phyloP scores from a whole-genome alignment of 37 sponge, comb jelly and placozoan genomes.

The Mnemiopsis leidyi region DNA sequence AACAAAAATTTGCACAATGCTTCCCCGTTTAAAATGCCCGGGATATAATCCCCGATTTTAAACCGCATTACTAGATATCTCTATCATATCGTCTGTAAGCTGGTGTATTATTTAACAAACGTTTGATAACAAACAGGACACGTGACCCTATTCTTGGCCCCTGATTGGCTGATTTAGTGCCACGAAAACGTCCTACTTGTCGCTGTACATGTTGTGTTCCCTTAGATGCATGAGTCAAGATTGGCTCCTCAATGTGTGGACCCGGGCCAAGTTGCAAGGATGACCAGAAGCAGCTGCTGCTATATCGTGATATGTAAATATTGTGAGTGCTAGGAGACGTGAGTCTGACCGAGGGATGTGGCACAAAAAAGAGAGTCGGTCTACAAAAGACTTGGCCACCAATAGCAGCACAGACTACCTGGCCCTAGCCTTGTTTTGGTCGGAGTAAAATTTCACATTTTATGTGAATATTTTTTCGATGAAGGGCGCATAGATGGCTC shows the following conservation, averaged over 20 bases:
- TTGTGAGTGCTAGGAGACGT: background rate
- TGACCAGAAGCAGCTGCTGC: background rate
- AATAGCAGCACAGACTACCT: background rate
- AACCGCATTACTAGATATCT: background rate
- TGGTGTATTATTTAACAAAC: background rate
- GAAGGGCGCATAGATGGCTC: background rate
- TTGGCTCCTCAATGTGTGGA: background rate
- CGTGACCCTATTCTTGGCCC: background rate
- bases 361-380: background rate
- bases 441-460: background rate
- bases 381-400: background rate
- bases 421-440: background rate
- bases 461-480: background rate
- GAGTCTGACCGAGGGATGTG: background rate
- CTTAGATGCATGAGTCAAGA: background rate
- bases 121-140: background rate
- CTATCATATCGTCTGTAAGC: background rate
- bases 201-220: background rate
- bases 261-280: background rate
- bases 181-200: background rate
- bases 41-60: background rate
- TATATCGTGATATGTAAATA: background rate
- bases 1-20: background rate
- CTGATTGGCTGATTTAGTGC: background rate
- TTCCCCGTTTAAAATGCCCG: background rate